These are phyloP conservation scores for Trachelus iudaicus DNA, from an alignment of 2,888 invertebrate species.

Conservation along the genomic window DNA sequence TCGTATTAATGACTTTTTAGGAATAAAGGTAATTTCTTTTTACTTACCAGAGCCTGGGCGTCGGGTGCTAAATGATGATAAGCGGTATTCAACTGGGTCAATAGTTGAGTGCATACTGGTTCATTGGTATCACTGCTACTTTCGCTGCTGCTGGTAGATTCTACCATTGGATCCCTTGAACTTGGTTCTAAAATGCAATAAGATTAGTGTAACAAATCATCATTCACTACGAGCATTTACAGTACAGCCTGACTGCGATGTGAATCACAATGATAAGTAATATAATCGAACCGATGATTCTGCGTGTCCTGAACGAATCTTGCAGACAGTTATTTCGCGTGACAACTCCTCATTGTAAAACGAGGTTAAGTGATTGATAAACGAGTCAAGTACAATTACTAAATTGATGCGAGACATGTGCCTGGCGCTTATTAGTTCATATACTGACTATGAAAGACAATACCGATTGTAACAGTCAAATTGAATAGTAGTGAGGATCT, in stretches of 20 bases:
- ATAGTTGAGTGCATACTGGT: slow-evolving; percentile 61
- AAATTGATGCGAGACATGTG: background rate
- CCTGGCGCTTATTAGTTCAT: background rate
- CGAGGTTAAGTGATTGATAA: background rate
- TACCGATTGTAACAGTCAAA: background rate
- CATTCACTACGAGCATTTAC: background rate
- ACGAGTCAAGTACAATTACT: background rate
- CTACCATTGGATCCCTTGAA: slow-evolving; percentile 63
- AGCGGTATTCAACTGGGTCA: slow-evolving; percentile 62
- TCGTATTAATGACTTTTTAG: background rate
- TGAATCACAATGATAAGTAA: background rate
- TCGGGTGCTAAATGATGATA: slow-evolving; percentile 63
- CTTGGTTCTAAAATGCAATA: slow-evolving; percentile 51
- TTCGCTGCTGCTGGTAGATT: slow-evolving; percentile 58
- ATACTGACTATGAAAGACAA: background rate
- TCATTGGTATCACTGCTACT: slow-evolving; percentile 58
- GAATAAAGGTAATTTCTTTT: slow-evolving; percentile 7
- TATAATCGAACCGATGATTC: background rate
- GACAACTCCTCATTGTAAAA: background rate
- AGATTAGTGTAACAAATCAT: background rate
- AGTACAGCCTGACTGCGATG: background rate
- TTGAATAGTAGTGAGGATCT: background rate
- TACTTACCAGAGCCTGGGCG: slow-evolving; percentile 61
- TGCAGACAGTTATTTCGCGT: background rate
- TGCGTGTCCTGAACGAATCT: background rate